Base-by-base conservation (phyloP, 92 coral and sea anemone species). In the Umimayanthus chanpuru region DNA sequence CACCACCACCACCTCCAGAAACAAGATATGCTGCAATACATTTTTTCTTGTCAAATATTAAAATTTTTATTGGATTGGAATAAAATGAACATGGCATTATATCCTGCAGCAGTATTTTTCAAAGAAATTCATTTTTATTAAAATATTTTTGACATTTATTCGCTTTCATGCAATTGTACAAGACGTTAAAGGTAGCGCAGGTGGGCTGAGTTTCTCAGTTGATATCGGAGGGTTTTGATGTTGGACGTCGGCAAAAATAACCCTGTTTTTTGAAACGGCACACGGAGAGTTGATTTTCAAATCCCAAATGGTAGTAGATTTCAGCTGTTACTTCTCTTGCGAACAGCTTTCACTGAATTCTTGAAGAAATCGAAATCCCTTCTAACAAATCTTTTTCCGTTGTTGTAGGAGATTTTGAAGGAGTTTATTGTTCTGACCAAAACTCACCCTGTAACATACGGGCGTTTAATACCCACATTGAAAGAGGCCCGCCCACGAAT, bases 361-460 rank as follows among this genome's bases (percentile, higher is more conserved):
- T 67, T 67, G 9, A 67, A 67, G 1, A 29, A 16, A 53, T 11
- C 4, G 73, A 67, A 67, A 30, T 67, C 73, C 30, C 9, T 67
- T 3, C 29, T 5, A 67, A 67, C 73, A 26, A 71, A 38, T 41
- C 29, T 76, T 2, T 6, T 76, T 41, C 28, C 14, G 2, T 36
- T 4, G 50, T 32, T 76, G 47, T 14, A 76, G 80, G 80, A 76
- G 28, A 76, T 76, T 10, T 76, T 76, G 26, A 15, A 76, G 26
- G 55, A 76, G 23, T 76, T 76, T 76, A 39, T 10, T 43, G 9
- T 78, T 43, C 81, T 44, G 81, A 78, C 49, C 25, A 78, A 78
- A 78, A 78, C 81, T 39, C 81, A 78, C 6, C 81, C 81, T 2
- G 81, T 78, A 49, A 4, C 49, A 25, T 78, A 78, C 81, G 32